These are phyloP conservation scores for Eupithecia exiguata DNA, from an alignment of 2,888 invertebrate species.

Conservation along the genomic window DNA sequence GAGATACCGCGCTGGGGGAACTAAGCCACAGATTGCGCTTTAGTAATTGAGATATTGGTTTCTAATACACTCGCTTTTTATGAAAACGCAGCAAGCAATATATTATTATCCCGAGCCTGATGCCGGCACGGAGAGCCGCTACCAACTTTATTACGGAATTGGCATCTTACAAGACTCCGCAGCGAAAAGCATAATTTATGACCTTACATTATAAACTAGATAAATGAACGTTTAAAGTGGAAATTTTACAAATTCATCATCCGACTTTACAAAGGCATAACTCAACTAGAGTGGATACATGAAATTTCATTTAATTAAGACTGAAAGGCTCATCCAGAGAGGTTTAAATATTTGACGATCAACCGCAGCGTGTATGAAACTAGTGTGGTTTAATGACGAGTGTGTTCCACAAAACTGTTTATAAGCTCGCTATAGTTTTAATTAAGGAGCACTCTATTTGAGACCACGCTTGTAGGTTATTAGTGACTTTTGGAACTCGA, in stretches of 20 bases:
- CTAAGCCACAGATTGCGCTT: constrained; percentile 23
- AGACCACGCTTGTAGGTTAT: constrained; percentile 39
- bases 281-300: constrained; percentile 37
- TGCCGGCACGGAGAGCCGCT: constrained; percentile 24
- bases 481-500: constrained; percentile 19
- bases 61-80: constrained; percentile 42
- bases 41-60: constrained; percentile 39
- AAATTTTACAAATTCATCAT: constrained; percentile 39
- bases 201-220: constrained; percentile 36
- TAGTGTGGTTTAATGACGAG: constrained; percentile 46
- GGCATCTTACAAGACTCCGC: constrained; percentile 37
- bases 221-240: constrained; percentile 33
- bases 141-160: constrained; percentile 41
- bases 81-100: constrained; percentile 35
- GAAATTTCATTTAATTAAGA: constrained; percentile 53
- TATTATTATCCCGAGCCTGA: constrained; percentile 30
- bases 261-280: constrained; percentile 32
- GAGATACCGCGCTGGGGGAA: constrained; percentile 46
- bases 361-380: constrained; percentile 53
- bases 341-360: constrained; percentile 55
- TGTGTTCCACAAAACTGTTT: constrained; percentile 51
- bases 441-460: constrained; percentile 40
- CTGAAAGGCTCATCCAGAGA: constrained; percentile 49
- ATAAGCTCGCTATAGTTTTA: constrained; percentile 43
- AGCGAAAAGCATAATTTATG: constrained; percentile 38